Base-by-base conservation (phyloP, 2,113 vertebrate species). In the Odobenus rosmarus region DNA sequence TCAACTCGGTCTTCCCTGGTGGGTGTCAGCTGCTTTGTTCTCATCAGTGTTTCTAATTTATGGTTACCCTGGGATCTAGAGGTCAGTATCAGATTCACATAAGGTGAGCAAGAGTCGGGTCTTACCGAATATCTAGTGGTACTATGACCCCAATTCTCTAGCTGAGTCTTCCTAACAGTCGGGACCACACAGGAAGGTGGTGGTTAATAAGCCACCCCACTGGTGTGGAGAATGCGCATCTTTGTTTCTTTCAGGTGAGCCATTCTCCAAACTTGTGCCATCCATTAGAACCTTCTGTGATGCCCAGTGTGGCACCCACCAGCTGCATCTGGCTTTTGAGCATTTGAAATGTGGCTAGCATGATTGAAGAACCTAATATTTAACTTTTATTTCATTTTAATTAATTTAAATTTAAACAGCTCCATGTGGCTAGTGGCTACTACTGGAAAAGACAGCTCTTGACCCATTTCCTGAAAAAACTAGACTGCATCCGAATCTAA, bases 361-460 rank as follows among this genome's bases (percentile, higher is more conserved):
- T 6, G 57, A 97, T 2, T 49, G 61, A 96, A 33, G 55, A 96
- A 69, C 21, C 67, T 88, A 92, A 92, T 92, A 71, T 81, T 64
- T 87, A 86, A 76, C 8, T 61, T 80, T 33, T 69, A 49, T 55
- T 95, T 82, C n/a, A 89, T 80, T 91, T 91, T 64, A 80, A 59
- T 83, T 57, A 46, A 79, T 26, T 77, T 33, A 81, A 81, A 81
- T 57, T 55, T 83, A 82, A 86, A 74, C 64, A 88, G 51, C 6
- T 21, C 15, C 46, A 42, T 39, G 16, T 55, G 21, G 31, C 26
- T 55, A 49, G 57, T 59, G n/a, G 64, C 57, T 64, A 76, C 62
- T 74, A 28, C 10, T 72, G 39, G 31, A 93, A 96, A 83, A 95
- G 21, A 71, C 11, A 93, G 53, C 36, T 81, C 7, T 51, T 62